phyloP scores from a whole-genome alignment of 2,888 invertebrate species.

The Nephrotoma flavescens region DNA sequence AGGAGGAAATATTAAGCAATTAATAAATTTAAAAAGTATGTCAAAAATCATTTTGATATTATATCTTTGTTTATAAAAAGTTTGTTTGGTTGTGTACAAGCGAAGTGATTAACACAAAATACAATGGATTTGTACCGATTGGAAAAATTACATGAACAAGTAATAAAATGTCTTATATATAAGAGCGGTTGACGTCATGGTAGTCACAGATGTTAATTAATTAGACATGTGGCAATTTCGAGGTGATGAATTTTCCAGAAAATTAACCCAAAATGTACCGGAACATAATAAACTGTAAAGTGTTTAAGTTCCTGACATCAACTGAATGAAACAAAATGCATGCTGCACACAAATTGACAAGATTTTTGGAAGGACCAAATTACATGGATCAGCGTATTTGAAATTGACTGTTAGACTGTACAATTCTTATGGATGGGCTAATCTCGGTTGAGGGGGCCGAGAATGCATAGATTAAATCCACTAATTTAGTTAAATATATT shows the following conservation, averaged over 20 bases:
- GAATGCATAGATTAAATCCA: too few relatives aligned
- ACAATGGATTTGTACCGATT: neutral
- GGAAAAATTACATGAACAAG: neutral
- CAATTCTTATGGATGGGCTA: too few relatives aligned
- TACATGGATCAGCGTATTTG: too few relatives aligned
- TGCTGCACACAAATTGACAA: neutral
- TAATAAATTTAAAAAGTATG: neutral
- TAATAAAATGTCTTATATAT: neutral
- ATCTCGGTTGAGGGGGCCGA: too few relatives aligned
- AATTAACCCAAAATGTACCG: neutral
- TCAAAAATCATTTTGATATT: neutral
- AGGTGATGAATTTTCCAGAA: neutral
- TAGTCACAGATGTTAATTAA: neutral
- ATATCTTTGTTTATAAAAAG: neutral
- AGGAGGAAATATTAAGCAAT: neutral
- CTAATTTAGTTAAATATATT: too few relatives aligned
- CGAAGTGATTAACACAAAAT: neutral
- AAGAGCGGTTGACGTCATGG: neutral
- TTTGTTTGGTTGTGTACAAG: neutral
- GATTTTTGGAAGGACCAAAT: too few relatives aligned
- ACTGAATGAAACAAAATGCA: too few relatives aligned
- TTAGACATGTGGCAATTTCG: neutral
- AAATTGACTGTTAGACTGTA: too few relatives aligned
- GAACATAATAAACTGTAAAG: neutral
- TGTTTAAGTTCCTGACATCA: too few relatives aligned